Conservation (phyloP, 2,797 vertebrate species). For the Loris lydekkerianus region DNA sequence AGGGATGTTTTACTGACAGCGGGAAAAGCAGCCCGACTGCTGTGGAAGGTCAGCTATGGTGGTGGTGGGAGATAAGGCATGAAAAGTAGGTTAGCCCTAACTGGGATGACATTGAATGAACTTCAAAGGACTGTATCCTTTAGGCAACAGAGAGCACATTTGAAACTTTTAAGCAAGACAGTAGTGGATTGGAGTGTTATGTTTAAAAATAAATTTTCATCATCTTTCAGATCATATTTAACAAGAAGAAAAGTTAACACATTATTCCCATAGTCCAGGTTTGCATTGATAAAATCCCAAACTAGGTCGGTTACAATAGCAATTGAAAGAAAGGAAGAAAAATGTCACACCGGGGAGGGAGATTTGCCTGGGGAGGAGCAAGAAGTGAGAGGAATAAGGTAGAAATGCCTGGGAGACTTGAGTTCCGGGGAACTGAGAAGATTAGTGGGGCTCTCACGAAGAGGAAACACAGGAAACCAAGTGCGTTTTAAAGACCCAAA, state of each 20-base stretch:
- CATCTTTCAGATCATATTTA: background rate
- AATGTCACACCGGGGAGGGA: background rate
- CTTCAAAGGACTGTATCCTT: slow-evolving; percentile 18
- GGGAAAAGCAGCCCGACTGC: background rate
- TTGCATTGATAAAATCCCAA: background rate
- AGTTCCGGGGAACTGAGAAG: background rate
- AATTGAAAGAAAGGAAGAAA: background rate
- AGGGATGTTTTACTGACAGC: background rate
- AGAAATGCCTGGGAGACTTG: background rate
- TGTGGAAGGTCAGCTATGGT: background rate
- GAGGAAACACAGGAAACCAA: background rate
- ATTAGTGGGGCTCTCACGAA: background rate
- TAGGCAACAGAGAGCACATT: background rate
- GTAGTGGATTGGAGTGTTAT: background rate
- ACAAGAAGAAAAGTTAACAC: background rate
- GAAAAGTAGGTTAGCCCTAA: background rate
- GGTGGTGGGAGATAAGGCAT: background rate
- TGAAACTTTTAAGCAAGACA: slow-evolving; percentile 17
- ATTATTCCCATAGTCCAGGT: background rate
- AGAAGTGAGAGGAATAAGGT: background rate
- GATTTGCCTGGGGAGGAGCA: background rate
- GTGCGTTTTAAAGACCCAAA: background rate
- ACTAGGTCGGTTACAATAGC: too few species aligned
- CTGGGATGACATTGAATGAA: background rate
- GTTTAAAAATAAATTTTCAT: background rate